A percentile compares a stretch with the other conserved stretches of the same genome.
These are phyloP conservation scores for Lochmaea capreae DNA, from an alignment of 2,888 invertebrate genomes.

Conservation along the genomic window DNA sequence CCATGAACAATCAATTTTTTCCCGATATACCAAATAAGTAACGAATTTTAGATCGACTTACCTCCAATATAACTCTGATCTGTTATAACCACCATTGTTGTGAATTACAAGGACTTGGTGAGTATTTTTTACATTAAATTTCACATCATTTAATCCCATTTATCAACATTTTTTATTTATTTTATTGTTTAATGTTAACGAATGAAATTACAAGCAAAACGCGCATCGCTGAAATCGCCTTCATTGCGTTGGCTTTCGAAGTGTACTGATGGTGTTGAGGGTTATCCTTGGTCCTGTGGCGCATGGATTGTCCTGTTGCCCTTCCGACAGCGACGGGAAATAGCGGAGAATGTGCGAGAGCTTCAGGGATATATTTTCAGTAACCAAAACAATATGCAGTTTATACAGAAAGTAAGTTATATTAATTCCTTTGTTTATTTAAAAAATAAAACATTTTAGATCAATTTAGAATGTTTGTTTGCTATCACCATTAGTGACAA, in stretches of 20 bases:
- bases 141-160: constrained; percentile 22
- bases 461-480: too few relatives aligned
- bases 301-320: constrained; percentile 42
- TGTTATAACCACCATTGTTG: constrained; percentile 53
- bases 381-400: not conserved
- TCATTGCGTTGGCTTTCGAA: constrained; percentile 27
- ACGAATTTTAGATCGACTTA: constrained; percentile 39
- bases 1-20: not conserved
- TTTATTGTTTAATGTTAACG: not conserved
- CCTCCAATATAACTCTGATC: constrained; percentile 51
- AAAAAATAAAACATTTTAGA: too few relatives aligned
- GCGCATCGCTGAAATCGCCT: constrained; percentile 6
- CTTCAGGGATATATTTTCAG: constrained; percentile 37
- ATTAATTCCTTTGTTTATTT: too few relatives aligned
- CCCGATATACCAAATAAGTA: not conserved
- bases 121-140: constrained; percentile 6
- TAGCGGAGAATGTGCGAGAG: constrained; percentile 47
- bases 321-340: constrained; percentile 49
- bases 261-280: constrained; percentile 31
- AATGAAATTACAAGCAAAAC: constrained; percentile 7
- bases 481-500: too few relatives aligned
- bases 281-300: constrained; percentile 33
- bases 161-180: constrained; percentile 8
- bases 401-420: too few relatives aligned
- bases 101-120: not conserved